Base-by-base conservation (phyloP, 1,140 invertebrate genomes). In the Pogonognathellus flavescens region DNA sequence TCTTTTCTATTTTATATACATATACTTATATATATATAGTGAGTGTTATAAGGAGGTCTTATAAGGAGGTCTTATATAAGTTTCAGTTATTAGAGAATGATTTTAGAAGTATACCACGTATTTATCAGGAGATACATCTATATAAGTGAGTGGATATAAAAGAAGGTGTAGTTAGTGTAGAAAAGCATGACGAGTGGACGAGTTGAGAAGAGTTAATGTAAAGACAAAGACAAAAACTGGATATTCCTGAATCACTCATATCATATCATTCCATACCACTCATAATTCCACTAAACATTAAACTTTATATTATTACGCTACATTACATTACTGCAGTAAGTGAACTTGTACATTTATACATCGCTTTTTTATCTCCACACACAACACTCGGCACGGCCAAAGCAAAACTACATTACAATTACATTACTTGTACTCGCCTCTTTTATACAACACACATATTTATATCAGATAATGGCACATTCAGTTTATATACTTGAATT, bases 161-260 rank as follows among this genome's bases (percentile, higher is more conserved):
- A 41, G 31, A 41, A 41, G 31, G 31, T 41, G 31, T 41, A 41
- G 31, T 41, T 41, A 41, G 31, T 41, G 31, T 76, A 76, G 22
- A 76, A 31, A 76, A 31, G 70, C 70, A 76, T 66, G 62, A 66
- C 62, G 62, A 66, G 62, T 66, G 31, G 31, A 41, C 31, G 31
- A 41, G 31, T 41, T 41, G 31, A 41, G 31, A 41, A 41, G 31
- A 41, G 31, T 41, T 41, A 41, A 41, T 41, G 31, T 66, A 66
- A 66, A 76, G 70, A 76, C 70, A 76, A 76, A 76, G 70, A 76
- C 70, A 76, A 76, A 76, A 76, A 76, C 70, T 76, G 70, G 70
- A 76, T 76, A 76, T 76, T 76, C 70, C 70, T 76, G 70, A 76
- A 76, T 76, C 70, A 76, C 70, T 76, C 70, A 76, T 76, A 76